A percentile compares a stretch with the other conserved stretches of the same genome.
Conservation (phyloP, 2,113 vertebrate species). For the Tachysurus vachellii region DNA sequence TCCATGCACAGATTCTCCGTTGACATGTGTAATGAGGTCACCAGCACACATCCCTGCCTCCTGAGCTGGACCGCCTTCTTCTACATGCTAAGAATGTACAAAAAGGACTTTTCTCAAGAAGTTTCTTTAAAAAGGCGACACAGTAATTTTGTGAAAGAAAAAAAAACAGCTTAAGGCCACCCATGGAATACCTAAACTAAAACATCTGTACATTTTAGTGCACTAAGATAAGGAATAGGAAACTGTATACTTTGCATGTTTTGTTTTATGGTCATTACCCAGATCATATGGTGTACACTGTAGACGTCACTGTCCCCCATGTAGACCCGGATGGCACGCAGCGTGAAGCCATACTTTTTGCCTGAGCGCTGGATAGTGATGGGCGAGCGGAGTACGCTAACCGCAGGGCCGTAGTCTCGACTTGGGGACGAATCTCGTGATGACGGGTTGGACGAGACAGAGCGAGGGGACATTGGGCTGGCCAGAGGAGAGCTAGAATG, state of each 20-base stretch:
- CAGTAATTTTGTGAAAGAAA: background rate
- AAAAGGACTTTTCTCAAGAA: background rate
- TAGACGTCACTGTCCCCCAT: slow-evolving; percentile 91
- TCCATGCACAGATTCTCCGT: slow-evolving; percentile 90
- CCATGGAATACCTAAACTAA: background rate
- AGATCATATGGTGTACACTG: slow-evolving; percentile 92
- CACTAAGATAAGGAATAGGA: no score
- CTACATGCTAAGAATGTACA: slow-evolving; percentile 80
- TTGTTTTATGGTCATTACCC: slow-evolving; percentile 68
- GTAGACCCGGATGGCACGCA: slow-evolving; percentile 92
- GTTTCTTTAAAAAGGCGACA: background rate
- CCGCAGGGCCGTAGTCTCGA: slow-evolving; percentile 85
- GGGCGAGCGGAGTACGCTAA: slow-evolving; percentile 84
- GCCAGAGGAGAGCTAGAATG: slow-evolving; percentile 86
- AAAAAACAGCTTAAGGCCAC: background rate
- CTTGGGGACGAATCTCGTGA: slow-evolving; percentile 91
- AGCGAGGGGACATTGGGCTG: slow-evolving; percentile 92
- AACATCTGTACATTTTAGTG: background rate
- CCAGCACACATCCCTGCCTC: slow-evolving; percentile 89
- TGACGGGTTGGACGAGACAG: slow-evolving; percentile 89
- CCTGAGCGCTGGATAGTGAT: slow-evolving; percentile 91
- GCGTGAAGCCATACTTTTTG: slow-evolving; percentile 91
- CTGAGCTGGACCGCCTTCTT: slow-evolving; percentile 87
- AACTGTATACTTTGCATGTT: background rate
- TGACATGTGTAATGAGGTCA: slow-evolving; percentile 97